Percentiles rank a stretch among this genome's conserved stretches.
These are phyloP conservation scores for Euwallacea similis DNA, from an alignment of 1,140 invertebrate species.

Conservation along the genomic window DNA sequence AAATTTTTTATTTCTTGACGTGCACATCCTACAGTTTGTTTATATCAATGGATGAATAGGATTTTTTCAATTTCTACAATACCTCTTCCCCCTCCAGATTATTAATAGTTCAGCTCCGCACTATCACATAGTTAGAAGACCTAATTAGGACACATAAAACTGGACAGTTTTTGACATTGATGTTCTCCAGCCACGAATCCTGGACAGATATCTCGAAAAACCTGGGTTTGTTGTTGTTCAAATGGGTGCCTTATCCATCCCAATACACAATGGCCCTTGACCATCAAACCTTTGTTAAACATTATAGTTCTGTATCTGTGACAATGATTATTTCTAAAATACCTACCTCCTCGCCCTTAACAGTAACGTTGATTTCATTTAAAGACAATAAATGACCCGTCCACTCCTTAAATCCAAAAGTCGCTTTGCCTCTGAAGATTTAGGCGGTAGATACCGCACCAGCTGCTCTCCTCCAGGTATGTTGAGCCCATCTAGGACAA, in stretches of 20 bases:
- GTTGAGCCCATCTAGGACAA: constrained; percentile 1
- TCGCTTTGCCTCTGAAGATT: constrained; percentile 18
- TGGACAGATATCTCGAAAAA: constrained; percentile 5
- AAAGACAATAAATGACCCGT: constrained; percentile 17
- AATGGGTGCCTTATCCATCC: constrained; percentile 27
- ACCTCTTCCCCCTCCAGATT: constrained; percentile 21
- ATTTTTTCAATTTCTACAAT: neutral
- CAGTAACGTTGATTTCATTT: constrained; percentile 5
- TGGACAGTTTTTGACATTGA: constrained; percentile 26
- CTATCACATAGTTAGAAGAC: constrained; percentile 8
- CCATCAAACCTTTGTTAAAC: constrained; percentile 29
- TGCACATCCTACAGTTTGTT: too few species aligned
- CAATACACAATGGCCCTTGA: constrained; percentile 29
- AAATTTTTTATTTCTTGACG: too few species aligned
- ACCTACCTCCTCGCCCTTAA: constrained; percentile 20
- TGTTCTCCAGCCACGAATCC: constrained; percentile 8
- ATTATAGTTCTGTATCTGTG: neutral
- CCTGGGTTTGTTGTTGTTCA: constrained; percentile 13
- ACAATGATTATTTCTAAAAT: neutral
- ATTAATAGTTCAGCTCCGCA: constrained; percentile 24
- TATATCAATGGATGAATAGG: too few species aligned
- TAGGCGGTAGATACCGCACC: constrained; percentile 3
- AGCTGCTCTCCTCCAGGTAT: constrained; percentile 20
- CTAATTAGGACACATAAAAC: constrained; percentile 1
- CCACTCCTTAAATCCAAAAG: constrained; percentile 23